A percentile compares a stretch with the other conserved stretches of the same genome.
These are phyloP conservation scores for Megaceryle maxima DNA, from an alignment of 2,113 vertebrate genomes.

Conservation along the genomic window DNA sequence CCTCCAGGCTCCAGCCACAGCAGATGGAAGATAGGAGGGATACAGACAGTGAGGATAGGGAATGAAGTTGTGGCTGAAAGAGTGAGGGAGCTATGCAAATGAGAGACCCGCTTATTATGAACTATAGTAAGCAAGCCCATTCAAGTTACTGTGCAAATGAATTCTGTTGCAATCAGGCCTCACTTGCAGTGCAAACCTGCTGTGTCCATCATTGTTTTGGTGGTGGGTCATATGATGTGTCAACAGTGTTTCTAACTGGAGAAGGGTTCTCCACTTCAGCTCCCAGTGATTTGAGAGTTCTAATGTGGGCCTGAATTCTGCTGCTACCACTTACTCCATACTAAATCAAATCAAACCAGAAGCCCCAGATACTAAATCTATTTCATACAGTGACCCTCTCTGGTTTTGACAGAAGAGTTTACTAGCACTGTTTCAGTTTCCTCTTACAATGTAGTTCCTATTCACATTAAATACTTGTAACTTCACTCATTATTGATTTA, in stretches of 20 bases:
- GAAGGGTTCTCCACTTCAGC: background rate
- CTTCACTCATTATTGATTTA: background rate
- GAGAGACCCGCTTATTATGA: background rate
- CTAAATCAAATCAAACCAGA: background rate
- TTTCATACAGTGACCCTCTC: background rate
- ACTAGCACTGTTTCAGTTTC: background rate
- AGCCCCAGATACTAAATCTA: background rate
- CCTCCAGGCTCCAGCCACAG: accelerated
- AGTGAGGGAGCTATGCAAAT: background rate
- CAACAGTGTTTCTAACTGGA: background rate
- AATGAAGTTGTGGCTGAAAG: background rate
- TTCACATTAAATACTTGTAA: background rate
- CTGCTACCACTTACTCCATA: background rate
- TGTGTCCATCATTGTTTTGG: background rate
- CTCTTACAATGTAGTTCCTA: background rate
- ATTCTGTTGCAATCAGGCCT: background rate
- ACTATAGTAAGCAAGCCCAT: background rate
- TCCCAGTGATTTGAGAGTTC: background rate
- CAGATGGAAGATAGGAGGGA: background rate
- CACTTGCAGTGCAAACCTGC: background rate
- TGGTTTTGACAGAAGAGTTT: background rate
- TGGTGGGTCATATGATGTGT: background rate
- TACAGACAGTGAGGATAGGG: background rate
- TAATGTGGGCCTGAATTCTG: background rate
- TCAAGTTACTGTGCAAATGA: background rate